These are phyloP conservation scores for Numenius phaeopus DNA, from an alignment of 2,797 vertebrate species.

Conservation along the genomic window DNA sequence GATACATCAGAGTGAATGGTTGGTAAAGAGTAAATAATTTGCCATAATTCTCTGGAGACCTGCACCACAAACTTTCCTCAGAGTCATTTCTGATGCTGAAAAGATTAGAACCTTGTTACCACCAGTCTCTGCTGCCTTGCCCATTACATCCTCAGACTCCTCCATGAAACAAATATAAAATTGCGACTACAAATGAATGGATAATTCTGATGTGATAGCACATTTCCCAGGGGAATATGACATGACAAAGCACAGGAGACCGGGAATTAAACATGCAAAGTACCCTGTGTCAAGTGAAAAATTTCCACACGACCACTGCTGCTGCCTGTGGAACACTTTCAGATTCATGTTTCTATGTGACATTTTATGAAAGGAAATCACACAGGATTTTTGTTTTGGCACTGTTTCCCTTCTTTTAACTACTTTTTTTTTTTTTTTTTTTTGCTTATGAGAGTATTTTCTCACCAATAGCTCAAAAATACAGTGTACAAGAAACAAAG, in stretches of 20 bases:
- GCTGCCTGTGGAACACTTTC: constrained; percentile 34
- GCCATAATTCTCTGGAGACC: background rate
- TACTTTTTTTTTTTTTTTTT: background rate
- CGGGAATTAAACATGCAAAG: constrained; percentile 10
- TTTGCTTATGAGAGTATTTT: constrained; percentile 65
- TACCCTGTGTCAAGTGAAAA: constrained; percentile 40
- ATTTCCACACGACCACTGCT: background rate
- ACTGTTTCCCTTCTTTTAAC: constrained; percentile 64
- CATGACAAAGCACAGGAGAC: background rate
- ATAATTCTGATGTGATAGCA: constrained; percentile 7
- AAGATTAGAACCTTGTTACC: constrained; percentile 9
- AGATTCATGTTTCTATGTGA: constrained; percentile 40
- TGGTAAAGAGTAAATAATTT: constrained; percentile 3
- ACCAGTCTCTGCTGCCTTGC: background rate
- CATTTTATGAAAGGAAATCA: constrained; percentile 57
- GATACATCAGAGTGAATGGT: background rate
- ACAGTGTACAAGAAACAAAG: background rate
- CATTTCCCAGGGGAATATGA: background rate
- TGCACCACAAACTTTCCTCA: background rate
- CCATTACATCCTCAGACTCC: background rate
- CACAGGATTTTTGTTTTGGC: constrained; percentile 35
- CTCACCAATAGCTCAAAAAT: constrained; percentile 36
- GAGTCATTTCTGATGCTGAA: background rate
- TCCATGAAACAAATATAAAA: background rate
- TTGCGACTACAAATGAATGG: background rate